These are phyloP conservation scores for Parapsyche elsis DNA, from an alignment of 1,140 invertebrate genomes.

Conservation along the genomic window DNA sequence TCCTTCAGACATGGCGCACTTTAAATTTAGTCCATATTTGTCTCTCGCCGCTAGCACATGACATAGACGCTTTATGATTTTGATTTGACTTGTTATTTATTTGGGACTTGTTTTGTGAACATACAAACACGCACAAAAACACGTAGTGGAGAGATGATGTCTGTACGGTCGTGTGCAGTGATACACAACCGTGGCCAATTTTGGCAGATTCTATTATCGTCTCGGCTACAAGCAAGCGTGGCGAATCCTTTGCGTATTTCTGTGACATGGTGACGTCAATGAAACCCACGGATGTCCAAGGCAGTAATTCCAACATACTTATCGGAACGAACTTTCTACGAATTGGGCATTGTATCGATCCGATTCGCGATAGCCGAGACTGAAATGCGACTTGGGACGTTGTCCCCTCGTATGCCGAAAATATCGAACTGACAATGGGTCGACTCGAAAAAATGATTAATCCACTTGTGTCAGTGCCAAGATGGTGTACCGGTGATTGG, in stretches of 20 bases:
- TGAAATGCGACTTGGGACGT: neutral
- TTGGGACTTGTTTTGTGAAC: neutral
- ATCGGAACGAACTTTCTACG: neutral
- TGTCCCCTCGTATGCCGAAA: slow-evolving; percentile 8
- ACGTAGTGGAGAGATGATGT: neutral
- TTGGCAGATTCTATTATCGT: slow-evolving; percentile 46
- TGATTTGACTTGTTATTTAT: too few species aligned
- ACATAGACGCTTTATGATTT: too few species aligned
- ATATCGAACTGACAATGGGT: slow-evolving; percentile 22
- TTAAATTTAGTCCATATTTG: neutral
- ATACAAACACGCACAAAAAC: neutral
- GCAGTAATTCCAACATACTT: slow-evolving; percentile 28
- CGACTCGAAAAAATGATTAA: slow-evolving; percentile 34
- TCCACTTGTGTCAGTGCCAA: slow-evolving; percentile 9
- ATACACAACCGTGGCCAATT: slow-evolving; percentile 44
- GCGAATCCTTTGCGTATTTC: slow-evolving; percentile 50
- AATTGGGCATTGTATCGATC: too few species aligned
- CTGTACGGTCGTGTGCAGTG: slow-evolving; percentile 17
- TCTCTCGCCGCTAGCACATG: too few species aligned
- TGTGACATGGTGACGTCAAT: slow-evolving; percentile 49
- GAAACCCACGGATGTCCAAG: slow-evolving; percentile 49
- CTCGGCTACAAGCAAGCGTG: slow-evolving; percentile 25
- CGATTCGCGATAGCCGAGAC: too few species aligned
- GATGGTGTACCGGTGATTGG: neutral
- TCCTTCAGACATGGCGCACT: neutral